Conservation (phyloP, 1,140 invertebrate species). For the Brachionus paranguensis region DNA sequence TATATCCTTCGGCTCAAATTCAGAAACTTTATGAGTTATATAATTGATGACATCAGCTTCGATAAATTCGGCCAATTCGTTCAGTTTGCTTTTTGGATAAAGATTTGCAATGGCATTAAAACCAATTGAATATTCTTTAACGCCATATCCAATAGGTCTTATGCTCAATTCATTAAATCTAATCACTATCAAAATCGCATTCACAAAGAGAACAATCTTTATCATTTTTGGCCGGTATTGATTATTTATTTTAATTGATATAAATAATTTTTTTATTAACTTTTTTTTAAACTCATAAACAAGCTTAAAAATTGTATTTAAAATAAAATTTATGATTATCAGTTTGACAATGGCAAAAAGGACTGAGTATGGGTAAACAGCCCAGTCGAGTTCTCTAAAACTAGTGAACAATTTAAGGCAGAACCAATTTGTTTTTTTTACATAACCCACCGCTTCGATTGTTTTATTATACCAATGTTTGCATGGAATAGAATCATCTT, state of each 20-base stretch:
- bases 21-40: neutral
- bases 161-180: neutral
- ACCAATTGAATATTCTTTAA: slow-evolving; percentile 4
- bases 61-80: neutral
- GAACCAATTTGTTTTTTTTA: slow-evolving; percentile 22
- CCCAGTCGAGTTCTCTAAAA: slow-evolving; percentile 20
- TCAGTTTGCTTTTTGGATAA: neutral
- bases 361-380: neutral
- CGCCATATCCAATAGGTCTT: slow-evolving; percentile 1
- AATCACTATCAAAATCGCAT: neutral
- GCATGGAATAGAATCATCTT: slow-evolving; percentile 30
- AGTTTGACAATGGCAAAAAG: neutral
- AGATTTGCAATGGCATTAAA: slow-evolving; percentile 30
- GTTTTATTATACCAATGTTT: slow-evolving; percentile 8
- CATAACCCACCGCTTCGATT: neutral
- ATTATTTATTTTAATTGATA: neutral
- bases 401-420: slow-evolving; percentile 36
- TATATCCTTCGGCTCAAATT: slow-evolving; percentile 14
- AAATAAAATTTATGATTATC: neutral
- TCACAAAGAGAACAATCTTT: neutral
- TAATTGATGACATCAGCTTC: neutral
- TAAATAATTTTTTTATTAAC: neutral
- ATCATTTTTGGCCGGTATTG: neutral
- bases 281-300: neutral
- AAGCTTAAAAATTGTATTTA: neutral